Conservation (phyloP, 2,797 vertebrate species). For the Chromis chromis region DNA sequence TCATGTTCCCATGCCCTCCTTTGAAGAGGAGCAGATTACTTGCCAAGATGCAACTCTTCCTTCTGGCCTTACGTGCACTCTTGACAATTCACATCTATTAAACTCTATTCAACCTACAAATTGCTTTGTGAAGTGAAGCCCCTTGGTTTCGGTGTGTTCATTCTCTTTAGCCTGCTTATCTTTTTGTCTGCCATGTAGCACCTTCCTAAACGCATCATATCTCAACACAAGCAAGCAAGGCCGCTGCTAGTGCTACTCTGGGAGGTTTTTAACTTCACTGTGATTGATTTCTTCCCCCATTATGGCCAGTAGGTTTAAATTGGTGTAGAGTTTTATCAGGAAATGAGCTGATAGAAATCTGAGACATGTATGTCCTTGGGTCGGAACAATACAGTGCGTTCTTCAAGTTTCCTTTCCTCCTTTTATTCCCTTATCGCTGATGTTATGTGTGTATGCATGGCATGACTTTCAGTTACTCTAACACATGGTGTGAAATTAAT, state of each 20-base stretch:
- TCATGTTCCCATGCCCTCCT: slow-evolving; percentile 41
- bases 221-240: slow-evolving; percentile 17
- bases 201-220: slow-evolving; percentile 22
- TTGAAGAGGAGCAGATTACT: slow-evolving; percentile 39
- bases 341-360: slow-evolving; percentile 5
- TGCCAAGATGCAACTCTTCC: slow-evolving; percentile 43
- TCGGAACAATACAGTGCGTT: slow-evolving; percentile 25
- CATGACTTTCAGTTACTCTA: slow-evolving; percentile 24
- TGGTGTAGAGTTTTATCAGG: not conserved
- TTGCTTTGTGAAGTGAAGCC: slow-evolving; percentile 35
- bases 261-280: slow-evolving; percentile 2
- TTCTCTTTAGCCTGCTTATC: slow-evolving; percentile 14
- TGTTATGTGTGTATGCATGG: slow-evolving; percentile 29
- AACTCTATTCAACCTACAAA: slow-evolving; percentile 46
- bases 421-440: slow-evolving; percentile 6
- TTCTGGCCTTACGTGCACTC: slow-evolving; percentile 52
- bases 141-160: slow-evolving; percentile 6
- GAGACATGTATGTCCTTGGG: slow-evolving; percentile 10
- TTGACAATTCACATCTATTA: slow-evolving; percentile 44
- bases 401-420: slow-evolving; percentile 28
- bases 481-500: slow-evolving; percentile 11
- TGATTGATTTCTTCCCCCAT: not conserved
- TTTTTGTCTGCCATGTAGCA: slow-evolving; percentile 40
- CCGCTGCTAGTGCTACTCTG: slow-evolving; percentile 4
- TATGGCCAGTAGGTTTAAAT: slow-evolving; percentile 13